Conservation (phyloP, 2,888 invertebrate species). For the Hemistola chrysoprasaria region DNA sequence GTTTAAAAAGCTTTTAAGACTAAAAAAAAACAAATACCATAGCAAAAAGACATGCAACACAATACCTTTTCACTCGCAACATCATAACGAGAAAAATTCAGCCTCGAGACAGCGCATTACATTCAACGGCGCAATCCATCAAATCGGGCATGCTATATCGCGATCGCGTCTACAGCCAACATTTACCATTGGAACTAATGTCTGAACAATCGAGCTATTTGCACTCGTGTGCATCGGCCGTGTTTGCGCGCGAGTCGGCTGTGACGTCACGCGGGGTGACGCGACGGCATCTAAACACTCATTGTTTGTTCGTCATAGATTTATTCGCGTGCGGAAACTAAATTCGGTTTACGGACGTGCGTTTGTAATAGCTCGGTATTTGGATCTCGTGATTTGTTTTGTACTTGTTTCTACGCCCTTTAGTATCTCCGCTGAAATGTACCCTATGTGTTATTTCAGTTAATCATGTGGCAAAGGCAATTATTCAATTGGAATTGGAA, state of each 20-base stretch:
- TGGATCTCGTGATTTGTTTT: conserved; percentile 6
- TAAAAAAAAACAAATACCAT: conserved; percentile 19
- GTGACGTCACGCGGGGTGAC: conserved; percentile 38
- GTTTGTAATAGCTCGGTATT: conserved; percentile 6
- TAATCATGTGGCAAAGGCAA: too few relatives aligned
- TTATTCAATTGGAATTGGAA: too few relatives aligned
- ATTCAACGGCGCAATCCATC: conserved; percentile 57
- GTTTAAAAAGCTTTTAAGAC: conserved; percentile 1
- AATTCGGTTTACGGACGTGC: conserved; percentile 18
- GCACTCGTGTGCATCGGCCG: conserved; percentile 38
- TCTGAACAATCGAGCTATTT: conserved; percentile 60
- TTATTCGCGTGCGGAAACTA: conserved; percentile 29
- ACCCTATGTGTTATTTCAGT: too few relatives aligned
- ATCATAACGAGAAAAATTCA: conserved; percentile 26
- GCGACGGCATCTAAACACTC: conserved; percentile 46
- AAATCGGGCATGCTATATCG: conserved; percentile 59
- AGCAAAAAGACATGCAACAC: conserved; percentile 21
- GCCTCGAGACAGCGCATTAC: conserved; percentile 41
- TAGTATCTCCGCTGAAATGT: too few relatives aligned
- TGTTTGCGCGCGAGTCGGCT: conserved; percentile 47
- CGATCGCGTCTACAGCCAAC: conserved; percentile 50
- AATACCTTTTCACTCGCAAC: too few relatives aligned
- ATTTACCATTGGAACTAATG: conserved; percentile 65
- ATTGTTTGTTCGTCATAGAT: conserved; percentile 32
- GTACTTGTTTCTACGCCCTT: too few relatives aligned